Evolutionary conservation across 2,113 vertebrate genomes (phyloP).

Genomic region (Centropus unirufus): DNA sequence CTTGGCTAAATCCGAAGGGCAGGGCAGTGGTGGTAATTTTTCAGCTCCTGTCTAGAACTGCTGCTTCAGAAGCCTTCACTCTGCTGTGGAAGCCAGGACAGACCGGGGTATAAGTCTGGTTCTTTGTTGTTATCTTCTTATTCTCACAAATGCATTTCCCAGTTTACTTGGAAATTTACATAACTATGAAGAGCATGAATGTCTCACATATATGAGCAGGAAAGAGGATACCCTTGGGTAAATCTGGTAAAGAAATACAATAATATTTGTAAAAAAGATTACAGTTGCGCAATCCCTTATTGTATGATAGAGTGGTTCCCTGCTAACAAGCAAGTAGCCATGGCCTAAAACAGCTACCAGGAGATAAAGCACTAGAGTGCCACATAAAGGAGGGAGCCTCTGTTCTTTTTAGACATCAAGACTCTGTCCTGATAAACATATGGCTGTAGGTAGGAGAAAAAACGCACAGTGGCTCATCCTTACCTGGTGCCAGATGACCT

Average conservation of each 20-base stretch:
- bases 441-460: neutral
- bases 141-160: conserved; percentile 47
- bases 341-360: neutral
- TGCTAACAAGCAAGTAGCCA: neutral
- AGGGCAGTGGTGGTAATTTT: neutral
- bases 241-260: conserved; percentile 43
- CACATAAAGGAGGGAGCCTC: neutral
- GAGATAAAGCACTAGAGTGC: neutral
- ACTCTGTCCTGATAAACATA: neutral
- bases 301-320: conserved; percentile 25
- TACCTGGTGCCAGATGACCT: neutral
- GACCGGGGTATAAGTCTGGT: neutral
- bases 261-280: conserved; percentile 23
- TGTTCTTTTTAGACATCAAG: conserved; percentile 1
- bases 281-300: neutral
- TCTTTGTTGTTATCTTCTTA: conserved; percentile 62
- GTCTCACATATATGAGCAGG: conserved; percentile 14
- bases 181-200: conserved; percentile 42
- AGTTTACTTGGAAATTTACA: conserved; percentile 52
- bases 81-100: neutral
- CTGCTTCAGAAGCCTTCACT: neutral
- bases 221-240: conserved; percentile 51
- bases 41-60: neutral
- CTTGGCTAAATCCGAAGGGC: neutral
- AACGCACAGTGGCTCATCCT: neutral